phyloP scores from a whole-genome alignment of 2,797 vertebrate species.

The Rhinichthys osculus region DNA sequence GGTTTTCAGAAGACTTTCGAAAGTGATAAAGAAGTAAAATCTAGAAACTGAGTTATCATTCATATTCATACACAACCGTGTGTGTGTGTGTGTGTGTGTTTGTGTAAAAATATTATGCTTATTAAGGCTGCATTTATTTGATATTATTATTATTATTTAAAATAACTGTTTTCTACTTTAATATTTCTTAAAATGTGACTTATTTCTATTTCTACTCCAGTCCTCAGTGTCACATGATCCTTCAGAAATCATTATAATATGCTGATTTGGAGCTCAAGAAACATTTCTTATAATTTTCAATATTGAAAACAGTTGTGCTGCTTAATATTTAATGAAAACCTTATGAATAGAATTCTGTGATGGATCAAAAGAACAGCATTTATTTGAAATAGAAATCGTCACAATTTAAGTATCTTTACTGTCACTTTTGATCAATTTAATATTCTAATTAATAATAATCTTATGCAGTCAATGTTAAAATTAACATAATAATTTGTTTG shows the following conservation, averaged over 20 bases:
- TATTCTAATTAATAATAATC: too few relatives aligned
- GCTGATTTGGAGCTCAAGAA: not conserved
- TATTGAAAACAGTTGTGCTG: too few relatives aligned
- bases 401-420: not conserved
- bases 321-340: too few relatives aligned
- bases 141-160: not conserved
- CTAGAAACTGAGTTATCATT: not conserved
- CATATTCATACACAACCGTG: not conserved
- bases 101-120: not conserved
- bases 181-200: not conserved
- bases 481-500: not conserved
- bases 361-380: not conserved
- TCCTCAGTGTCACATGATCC: not conserved
- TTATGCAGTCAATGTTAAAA: not conserved
- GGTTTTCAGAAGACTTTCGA: not conserved
- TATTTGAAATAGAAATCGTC: not conserved
- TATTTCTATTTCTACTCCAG: not conserved
- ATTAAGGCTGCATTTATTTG: not conserved
- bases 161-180: not conserved
- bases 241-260: not conserved
- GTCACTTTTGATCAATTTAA: not conserved
- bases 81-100: too few relatives aligned
- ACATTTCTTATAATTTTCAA: not conserved
- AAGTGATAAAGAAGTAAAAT: not conserved
- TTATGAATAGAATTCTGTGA: not conserved